Conservation (phyloP, 2,888 invertebrate species). For the Labia minor region DNA sequence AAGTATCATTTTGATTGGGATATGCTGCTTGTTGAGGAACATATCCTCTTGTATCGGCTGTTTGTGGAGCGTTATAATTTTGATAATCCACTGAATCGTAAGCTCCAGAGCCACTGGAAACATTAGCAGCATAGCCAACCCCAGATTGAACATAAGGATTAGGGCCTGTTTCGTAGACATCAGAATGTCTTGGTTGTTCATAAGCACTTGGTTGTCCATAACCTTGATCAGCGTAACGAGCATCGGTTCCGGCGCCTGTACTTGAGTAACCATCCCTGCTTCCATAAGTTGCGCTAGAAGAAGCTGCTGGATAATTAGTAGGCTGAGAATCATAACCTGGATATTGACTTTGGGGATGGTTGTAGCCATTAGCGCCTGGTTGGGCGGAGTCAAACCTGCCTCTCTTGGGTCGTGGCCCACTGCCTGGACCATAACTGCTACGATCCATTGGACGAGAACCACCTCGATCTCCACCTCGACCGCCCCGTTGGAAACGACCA, state of each 20-base stretch:
- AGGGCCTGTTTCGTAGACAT: not conserved
- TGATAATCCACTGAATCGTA: not conserved
- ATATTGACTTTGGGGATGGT: not conserved
- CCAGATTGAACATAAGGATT: not conserved
- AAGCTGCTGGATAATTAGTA: constrained; percentile 4
- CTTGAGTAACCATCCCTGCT: not conserved
- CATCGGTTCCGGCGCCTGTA: not conserved
- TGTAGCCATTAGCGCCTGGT: not conserved
- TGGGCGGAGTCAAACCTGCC: not conserved
- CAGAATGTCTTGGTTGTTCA: not conserved
- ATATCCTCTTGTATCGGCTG: not conserved
- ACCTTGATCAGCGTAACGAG: not conserved
- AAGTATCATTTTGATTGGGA: not conserved
- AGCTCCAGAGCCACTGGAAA: not conserved
- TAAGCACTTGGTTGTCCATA: not conserved
- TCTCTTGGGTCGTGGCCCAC: not conserved
- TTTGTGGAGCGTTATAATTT: not conserved
- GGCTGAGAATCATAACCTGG: not conserved
- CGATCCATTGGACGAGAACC: not conserved
- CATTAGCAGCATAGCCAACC: not conserved
- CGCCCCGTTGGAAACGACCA: not conserved
- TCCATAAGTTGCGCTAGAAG: not conserved
- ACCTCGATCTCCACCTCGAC: not conserved
- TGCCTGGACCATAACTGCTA: not conserved
- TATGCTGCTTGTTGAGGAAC: not conserved